Percentiles rank a stretch among this genome's conserved stretches.
These are phyloP conservation scores for Volucella zonaria DNA, from an alignment of 2,888 invertebrate species.

Conservation along the genomic window DNA sequence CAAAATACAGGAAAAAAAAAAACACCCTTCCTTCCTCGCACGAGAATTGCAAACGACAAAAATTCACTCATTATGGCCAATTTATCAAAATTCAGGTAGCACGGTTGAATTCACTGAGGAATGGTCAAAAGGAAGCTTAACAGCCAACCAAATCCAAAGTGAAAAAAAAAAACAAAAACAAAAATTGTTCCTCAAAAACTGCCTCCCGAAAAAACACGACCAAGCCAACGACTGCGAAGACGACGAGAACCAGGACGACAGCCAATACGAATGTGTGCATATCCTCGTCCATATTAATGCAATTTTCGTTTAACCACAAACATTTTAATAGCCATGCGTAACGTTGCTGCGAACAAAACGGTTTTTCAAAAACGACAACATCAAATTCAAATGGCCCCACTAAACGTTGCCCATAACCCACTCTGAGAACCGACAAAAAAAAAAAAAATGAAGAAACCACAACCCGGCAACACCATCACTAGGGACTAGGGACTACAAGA, in stretches of 20 bases:
- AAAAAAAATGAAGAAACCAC: constrained; percentile 30
- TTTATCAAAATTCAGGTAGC: constrained; percentile 75
- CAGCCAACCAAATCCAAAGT: constrained; percentile 14
- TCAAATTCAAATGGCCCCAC: constrained; percentile 71
- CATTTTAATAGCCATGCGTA: constrained; percentile 74
- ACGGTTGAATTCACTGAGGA: constrained; percentile 63
- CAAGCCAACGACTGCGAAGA: too few relatives aligned
- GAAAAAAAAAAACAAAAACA: constrained; percentile 12
- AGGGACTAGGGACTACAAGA: constrained; percentile 11
- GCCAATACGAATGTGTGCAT: constrained; percentile 44
- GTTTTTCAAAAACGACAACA: constrained; percentile 71
- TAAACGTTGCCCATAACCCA: constrained; percentile 61
- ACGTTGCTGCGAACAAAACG: constrained; percentile 73
- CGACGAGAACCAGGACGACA: not conserved
- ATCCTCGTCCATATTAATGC: constrained; percentile 66
- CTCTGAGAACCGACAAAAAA: not conserved
- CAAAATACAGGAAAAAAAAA: constrained; percentile 61
- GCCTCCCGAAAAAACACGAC: too few relatives aligned
- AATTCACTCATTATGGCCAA: constrained; percentile 74
- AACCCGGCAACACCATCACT: constrained; percentile 8
- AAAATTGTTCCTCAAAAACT: not conserved
- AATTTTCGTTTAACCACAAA: constrained; percentile 71
- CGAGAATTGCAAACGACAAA: constrained; percentile 73
- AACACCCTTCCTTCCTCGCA: constrained; percentile 42
- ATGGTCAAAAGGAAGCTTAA: constrained; percentile 66